Evolutionary conservation across 1,140 invertebrate species (phyloP).

Genomic region (Eriosoma lanigerum): DNA sequence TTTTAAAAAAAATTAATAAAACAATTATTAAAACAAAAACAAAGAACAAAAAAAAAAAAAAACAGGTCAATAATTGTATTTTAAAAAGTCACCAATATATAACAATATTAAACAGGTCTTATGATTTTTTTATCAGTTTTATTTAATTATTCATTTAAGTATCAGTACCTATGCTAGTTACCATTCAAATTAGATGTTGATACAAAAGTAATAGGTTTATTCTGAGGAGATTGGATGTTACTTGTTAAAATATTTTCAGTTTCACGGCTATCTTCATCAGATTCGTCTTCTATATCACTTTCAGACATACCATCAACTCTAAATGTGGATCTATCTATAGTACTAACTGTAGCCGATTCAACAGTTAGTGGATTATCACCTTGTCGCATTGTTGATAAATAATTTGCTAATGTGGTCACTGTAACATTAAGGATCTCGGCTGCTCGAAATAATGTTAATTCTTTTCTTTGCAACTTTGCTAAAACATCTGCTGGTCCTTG

Average conservation of each 20-base stretch:
- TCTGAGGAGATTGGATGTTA: constrained; percentile 16
- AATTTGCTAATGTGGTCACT: constrained; percentile 70
- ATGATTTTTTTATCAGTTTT: not conserved
- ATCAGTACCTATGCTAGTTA: constrained; percentile 13
- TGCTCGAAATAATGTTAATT: constrained; percentile 70
- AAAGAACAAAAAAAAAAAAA: constrained; percentile 13
- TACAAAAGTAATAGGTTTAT: constrained; percentile 26
- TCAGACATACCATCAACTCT: constrained; percentile 4
- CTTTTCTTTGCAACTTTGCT: constrained; percentile 70
- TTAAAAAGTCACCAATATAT: not conserved
- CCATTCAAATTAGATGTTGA: constrained; percentile 19
- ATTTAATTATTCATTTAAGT: not conserved
- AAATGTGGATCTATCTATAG: constrained; percentile 11
- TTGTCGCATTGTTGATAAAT: constrained; percentile 65
- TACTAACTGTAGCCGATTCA: not conserved
- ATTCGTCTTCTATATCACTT: constrained; percentile 42
- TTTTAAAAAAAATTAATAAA: not conserved
- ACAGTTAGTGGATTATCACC: constrained; percentile 50
- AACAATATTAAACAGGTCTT: constrained; percentile 13
- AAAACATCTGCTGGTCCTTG: constrained; percentile 72
- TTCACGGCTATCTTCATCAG: constrained; percentile 25
- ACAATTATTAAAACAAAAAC: constrained; percentile 6
- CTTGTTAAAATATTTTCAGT: constrained; percentile 5
- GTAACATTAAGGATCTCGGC: constrained; percentile 74
- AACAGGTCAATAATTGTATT: not conserved